These are phyloP conservation scores for Chrysochloris asiatica DNA, from an alignment of 2,113 vertebrate species.

Conservation along the genomic window DNA sequence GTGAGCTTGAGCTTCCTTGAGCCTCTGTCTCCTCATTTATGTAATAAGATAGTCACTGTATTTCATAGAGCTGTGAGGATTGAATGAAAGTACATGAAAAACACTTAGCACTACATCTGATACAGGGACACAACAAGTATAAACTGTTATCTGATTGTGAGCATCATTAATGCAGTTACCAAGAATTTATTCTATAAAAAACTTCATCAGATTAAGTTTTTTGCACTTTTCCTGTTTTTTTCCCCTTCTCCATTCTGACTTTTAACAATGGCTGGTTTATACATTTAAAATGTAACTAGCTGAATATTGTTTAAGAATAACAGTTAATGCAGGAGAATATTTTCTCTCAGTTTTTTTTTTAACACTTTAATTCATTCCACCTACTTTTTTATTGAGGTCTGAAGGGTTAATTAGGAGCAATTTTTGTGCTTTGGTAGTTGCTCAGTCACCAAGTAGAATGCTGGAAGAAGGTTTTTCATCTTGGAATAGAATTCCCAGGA, in stretches of 20 bases:
- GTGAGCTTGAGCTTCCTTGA: neutral
- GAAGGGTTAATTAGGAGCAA: constrained; percentile 54
- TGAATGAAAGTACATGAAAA: neutral
- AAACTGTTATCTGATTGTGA: neutral
- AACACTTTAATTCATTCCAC: constrained; percentile 54
- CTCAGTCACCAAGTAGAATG: constrained; percentile 52
- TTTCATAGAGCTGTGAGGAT: neutral
- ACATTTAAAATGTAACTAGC: neutral
- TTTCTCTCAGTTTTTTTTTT: constrained; percentile 37
- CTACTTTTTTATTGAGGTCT: constrained; percentile 45
- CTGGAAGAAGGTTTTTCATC: constrained; percentile 63
- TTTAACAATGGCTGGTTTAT: neutral
- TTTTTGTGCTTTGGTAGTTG: constrained; percentile 41
- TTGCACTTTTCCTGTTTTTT: neutral
- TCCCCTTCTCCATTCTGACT: neutral
- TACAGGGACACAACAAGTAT: neutral
- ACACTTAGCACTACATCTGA: neutral
- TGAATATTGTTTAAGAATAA: neutral
- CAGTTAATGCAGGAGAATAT: constrained; percentile 2
- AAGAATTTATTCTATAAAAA: neutral
- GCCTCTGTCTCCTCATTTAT: neutral
- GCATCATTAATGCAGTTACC: neutral
- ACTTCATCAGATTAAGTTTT: constrained; percentile 3
- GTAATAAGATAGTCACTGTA: neutral
- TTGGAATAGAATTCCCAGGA: constrained; percentile 44